Evolutionary conservation across 2,888 invertebrate species (phyloP), one percentile per base, ranked within the genome.

Genomic region (Stenotaenia linearis): DNA sequence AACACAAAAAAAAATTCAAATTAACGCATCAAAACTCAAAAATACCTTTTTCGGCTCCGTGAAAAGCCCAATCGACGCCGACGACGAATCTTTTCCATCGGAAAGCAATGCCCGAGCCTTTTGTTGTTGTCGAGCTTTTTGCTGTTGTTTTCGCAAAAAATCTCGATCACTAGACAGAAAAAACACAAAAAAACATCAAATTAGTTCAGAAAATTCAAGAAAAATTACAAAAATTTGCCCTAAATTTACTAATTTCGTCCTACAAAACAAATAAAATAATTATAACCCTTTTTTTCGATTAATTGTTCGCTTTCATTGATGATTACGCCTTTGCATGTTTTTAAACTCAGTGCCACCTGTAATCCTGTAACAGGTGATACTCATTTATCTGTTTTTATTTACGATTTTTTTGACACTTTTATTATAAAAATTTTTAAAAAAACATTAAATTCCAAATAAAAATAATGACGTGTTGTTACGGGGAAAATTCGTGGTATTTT

Each of bases 91-190:
- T 32, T 78, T 78, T 56, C 78, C 78, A 28, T 79, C 80, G n/a
- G 23, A 90, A 89, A 92, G 91, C 88, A 91, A 91, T 86, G 91
- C 91, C 87, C 92, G 90, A 88, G 91, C 91, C 56, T 56, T 28
- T 88, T 91, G 91, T 85, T 92, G 90, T 88, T 92, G 92, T 87
- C 92, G 90, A 88, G 91, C 91, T 78, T 56, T 28, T 88, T 91
- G 91, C 85, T 92, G 90, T 89, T 91, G 90, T 89, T 92, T 92
- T 84, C 92, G 61, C 30, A 80, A 79, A n/a, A 77, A 75, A 30
- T 80, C 80, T 23, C 80, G 80, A 56, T 80, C 79, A 61, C 80
- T 80, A 23, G 0, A 79, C 25, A 61, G 9, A 18, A 80, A 80
- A 56, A 5, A 32, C 7, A 61, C 30, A 61, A 78, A 28, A 61